phyloP scores from a whole-genome alignment of 2,888 invertebrate species.

The Elegia similella region DNA sequence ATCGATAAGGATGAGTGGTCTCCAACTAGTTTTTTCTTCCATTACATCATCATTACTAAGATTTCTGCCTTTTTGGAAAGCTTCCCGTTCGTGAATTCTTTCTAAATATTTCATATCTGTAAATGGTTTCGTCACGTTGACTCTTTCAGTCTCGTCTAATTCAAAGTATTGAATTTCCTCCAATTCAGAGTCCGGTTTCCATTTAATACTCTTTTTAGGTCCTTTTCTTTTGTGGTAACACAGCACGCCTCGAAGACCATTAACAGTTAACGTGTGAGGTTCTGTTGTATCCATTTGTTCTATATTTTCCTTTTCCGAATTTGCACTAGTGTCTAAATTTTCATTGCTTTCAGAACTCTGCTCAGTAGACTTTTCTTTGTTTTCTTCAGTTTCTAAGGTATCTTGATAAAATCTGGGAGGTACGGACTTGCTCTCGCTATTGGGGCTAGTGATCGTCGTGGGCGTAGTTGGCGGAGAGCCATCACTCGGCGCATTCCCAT shows the following conservation, averaged over 20 bases:
- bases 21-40: constrained; percentile 92
- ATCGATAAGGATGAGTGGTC: constrained; percentile 86
- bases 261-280: constrained; percentile 67
- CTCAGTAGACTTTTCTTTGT: constrained; percentile 68
- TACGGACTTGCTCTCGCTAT: constrained; percentile 71
- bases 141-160: constrained; percentile 96
- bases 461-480: constrained; percentile 82
- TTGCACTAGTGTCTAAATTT: constrained; percentile 34
- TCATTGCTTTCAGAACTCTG: constrained; percentile 51
- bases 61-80: constrained; percentile 89
- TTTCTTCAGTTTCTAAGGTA: constrained; percentile 88
- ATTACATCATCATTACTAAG: constrained; percentile 88
- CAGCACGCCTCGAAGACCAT: constrained; percentile 88
- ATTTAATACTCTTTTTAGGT: constrained; percentile 90
- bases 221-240: constrained; percentile 88
- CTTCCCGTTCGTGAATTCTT: constrained; percentile 91
- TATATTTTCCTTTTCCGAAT: constrained; percentile 45
- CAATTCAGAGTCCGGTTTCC: constrained; percentile 90
- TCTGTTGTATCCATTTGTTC: constrained; percentile 62
- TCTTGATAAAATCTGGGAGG: constrained; percentile 94
- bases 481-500: constrained; percentile 74
- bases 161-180: constrained; percentile 95
- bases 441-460: constrained; percentile 69
- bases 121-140: constrained; percentile 96
- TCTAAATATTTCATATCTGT: constrained; percentile 96